Percentiles rank a stretch among this genome's conserved stretches.
Evolutionary conservation across 2,888 invertebrate genomes (phyloP).

Genomic region (Dolichopus griseipennis): DNA sequence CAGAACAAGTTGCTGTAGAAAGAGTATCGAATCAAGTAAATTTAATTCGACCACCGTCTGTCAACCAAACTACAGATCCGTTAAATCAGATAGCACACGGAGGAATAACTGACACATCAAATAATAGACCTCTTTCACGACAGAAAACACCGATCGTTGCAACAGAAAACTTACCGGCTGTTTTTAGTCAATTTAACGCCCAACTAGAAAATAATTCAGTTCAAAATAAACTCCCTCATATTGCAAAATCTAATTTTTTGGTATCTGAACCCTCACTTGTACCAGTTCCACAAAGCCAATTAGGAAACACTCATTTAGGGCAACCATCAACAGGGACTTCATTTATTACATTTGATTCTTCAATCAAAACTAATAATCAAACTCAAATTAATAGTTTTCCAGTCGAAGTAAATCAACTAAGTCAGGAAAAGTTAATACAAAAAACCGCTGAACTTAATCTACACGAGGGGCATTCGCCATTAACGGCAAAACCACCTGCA

Average conservation of each 20-base stretch:
- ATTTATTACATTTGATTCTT: neutral
- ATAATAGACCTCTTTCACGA: slow-evolving; percentile 13
- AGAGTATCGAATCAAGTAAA: no score
- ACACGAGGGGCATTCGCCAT: neutral
- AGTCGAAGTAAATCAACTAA: neutral
- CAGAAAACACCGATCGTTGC: neutral
- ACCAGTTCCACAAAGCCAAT: neutral
- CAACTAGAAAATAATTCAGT: neutral
- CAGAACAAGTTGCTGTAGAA: neutral
- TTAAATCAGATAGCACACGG: no score
- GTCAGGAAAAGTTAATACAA: neutral
- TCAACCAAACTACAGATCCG: no score
- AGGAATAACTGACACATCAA: neutral
- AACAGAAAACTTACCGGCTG: neutral
- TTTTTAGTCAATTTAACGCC: neutral
- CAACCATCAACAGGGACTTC: neutral
- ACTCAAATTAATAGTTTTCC: neutral
- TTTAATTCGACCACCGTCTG: no score
- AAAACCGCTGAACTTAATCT: neutral
- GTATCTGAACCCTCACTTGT: neutral
- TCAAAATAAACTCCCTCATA: neutral
- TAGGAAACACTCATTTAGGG: neutral
- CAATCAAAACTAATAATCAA: neutral
- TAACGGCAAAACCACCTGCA: no score
- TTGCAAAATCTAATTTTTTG: neutral